These are phyloP conservation scores for Leucoma salicis DNA, from an alignment of 2,888 invertebrate species.

Conservation along the genomic window DNA sequence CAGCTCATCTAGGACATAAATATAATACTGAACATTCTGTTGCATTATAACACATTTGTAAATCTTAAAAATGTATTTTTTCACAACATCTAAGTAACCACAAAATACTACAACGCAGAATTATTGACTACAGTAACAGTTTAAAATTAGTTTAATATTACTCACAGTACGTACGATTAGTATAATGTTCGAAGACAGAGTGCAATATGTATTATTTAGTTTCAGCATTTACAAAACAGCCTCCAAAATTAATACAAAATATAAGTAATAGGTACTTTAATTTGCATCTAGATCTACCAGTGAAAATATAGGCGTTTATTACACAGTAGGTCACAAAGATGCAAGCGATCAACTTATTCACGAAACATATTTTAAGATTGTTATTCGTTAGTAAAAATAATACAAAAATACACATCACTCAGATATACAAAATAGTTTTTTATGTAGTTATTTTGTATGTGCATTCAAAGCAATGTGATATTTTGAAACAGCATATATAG, in stretches of 20 bases:
- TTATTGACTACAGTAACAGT: no score
- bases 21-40: no score
- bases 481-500: not conserved
- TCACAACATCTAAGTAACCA: no score
- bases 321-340: not conserved
- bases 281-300: not conserved
- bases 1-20: no score
- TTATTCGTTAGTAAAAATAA: constrained; percentile 45
- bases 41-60: no score
- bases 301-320: not conserved
- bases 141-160: no score
- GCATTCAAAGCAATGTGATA: constrained; percentile 8
- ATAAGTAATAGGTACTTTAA: not conserved
- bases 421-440: constrained; percentile 17
- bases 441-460: constrained; percentile 16
- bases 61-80: no score
- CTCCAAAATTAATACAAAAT: constrained; percentile 3
- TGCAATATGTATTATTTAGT: no score
- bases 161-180: no score
- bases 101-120: no score
- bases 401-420: constrained; percentile 62
- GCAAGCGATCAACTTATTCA: not conserved
- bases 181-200: no score
- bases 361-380: not conserved
- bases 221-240: constrained; percentile 7